Percentiles rank a stretch among this genome's conserved stretches.
Evolutionary conservation across 2,888 invertebrate genomes (phyloP).

Genomic region (Sturmia bella): DNA sequence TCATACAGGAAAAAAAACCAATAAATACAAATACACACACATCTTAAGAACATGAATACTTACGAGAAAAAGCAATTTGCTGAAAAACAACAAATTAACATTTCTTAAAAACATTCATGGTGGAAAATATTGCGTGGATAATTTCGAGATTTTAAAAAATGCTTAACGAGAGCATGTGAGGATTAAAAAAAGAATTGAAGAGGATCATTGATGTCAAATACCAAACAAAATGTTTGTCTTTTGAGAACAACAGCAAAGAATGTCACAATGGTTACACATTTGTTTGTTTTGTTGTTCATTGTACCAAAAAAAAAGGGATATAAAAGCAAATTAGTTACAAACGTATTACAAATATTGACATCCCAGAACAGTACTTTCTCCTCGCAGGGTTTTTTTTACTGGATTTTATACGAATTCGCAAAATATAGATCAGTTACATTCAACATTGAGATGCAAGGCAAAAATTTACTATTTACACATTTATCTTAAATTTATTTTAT

Average conservation of each 20-base stretch:
- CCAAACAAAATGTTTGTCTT: slow-evolving; percentile 30
- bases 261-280: slow-evolving; percentile 49
- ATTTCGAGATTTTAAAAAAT: slow-evolving; percentile 11
- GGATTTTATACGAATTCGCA: slow-evolving; percentile 40
- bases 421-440: slow-evolving; percentile 62
- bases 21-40: background rate
- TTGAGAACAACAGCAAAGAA: slow-evolving; percentile 7
- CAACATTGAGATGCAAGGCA: slow-evolving; percentile 7
- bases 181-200: slow-evolving; percentile 51
- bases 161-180: slow-evolving; percentile 34
- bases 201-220: slow-evolving; percentile 63
- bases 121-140: background rate
- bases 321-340: slow-evolving; percentile 49
- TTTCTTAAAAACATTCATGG: slow-evolving; percentile 15
- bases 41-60: background rate
- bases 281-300: slow-evolving; percentile 6
- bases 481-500: background rate
- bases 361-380: slow-evolving; percentile 31
- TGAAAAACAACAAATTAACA: slow-evolving; percentile 51
- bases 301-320: background rate
- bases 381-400: slow-evolving; percentile 16
- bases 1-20: slow-evolving; percentile 1
- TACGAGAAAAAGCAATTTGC: slow-evolving; percentile 48
- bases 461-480: background rate
- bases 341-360: slow-evolving; percentile 26